Percentiles rank a stretch among this genome's conserved stretches.
Conservation (phyloP, 2,888 invertebrate genomes). For the Seira sanloemensis region DNA sequence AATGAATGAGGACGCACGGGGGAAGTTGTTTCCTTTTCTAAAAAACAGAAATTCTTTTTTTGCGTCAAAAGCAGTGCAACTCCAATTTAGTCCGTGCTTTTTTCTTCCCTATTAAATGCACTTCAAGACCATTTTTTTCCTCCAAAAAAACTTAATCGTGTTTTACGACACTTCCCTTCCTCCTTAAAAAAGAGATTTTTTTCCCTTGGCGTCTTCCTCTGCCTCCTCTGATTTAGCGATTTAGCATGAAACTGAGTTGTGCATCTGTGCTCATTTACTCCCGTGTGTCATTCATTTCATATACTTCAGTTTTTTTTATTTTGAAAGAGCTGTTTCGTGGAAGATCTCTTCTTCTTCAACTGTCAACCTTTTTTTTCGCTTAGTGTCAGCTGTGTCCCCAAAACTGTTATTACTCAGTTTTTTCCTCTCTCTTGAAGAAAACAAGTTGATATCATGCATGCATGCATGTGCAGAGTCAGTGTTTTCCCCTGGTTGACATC, state of each 20-base stretch:
- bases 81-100: background rate
- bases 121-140: background rate
- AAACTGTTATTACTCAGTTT: background rate
- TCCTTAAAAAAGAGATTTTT: background rate
- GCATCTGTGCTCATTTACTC: too few relatives aligned
- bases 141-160: too few relatives aligned
- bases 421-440: background rate
- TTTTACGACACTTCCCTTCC: background rate
- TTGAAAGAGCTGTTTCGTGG: background rate
- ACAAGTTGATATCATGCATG: background rate
- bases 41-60: background rate
- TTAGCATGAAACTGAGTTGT: background rate
- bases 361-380: background rate
- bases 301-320: background rate
- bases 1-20: slow-evolving; percentile 2
- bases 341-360: background rate
- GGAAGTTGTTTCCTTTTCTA: background rate
- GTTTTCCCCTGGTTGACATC: background rate
- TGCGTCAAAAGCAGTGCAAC: background rate
- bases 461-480: background rate
- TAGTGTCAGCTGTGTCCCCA: background rate
- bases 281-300: too few relatives aligned
- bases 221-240: background rate
- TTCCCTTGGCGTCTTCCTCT: background rate
- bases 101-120: background rate